Base-by-base conservation (phyloP, 2,888 invertebrate species). In the Agonopterix subpropinquella region DNA sequence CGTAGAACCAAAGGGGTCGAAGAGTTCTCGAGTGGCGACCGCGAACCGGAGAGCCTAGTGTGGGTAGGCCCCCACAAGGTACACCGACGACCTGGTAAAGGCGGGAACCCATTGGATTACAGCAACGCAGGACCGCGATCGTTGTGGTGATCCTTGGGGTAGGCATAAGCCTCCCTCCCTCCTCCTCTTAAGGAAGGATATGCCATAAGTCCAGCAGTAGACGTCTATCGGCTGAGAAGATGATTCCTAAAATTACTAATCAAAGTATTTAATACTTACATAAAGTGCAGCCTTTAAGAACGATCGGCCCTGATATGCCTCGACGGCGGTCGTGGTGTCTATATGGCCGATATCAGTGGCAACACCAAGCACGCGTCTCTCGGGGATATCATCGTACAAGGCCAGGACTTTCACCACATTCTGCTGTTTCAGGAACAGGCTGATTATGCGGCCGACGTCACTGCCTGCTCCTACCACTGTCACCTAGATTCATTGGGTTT, bases 291-390 rank as follows among this genome's bases (percentile, higher is more conserved):
- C 50, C 48, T 68, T 74, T 11, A 86, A 60, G 50, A 63, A 81
- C 51, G 65, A 61, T 41, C 79, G 67, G 9, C 87, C 87, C 58
- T 86, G 85, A 55, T 70, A 87, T 0, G 79, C 87, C 50, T 78
- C 73, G 1, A 86, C 67, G 10, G 67, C 70, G 0, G 81, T 66
- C 57, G 75, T 81, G 44, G 86, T 85, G 60, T 88, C 86, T 4
- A 88, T 81, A 48, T 86, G 83, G 0, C 85, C 83, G 3, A 88
- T 45, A 47, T 88, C 87, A 37, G 66, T 79, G 2, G 83, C 86
- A 7, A 69, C 70, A 0, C 85, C 85, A 11, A 86, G 56, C 47
- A 88, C 84, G 13, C 58, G 56, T 1, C 70, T 59, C 1, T 70
- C 61, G 0, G 77, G 70, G 0, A 49, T 49, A 9, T 79, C 79